A percentile compares a stretch with the other conserved stretches of the same genome.
phyloP scores from a whole-genome alignment of 2,797 vertebrate genomes.

The Morus bassanus region DNA sequence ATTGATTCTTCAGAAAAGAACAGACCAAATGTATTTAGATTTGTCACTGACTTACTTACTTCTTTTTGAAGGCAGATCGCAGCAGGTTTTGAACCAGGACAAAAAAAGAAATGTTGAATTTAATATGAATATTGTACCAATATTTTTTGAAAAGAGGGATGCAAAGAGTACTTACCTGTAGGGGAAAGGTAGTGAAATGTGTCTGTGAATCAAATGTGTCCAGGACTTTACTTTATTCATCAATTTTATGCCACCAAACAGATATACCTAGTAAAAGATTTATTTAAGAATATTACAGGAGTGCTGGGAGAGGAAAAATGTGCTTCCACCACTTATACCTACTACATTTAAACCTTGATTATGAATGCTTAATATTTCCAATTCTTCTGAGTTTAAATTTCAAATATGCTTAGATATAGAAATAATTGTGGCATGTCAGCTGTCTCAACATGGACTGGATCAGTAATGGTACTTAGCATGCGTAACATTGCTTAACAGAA shows the following conservation, averaged over 20 bases:
- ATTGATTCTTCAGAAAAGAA: conserved; percentile 25
- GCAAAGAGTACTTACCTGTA: background rate
- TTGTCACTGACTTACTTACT: background rate
- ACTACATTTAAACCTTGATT: conserved; percentile 34
- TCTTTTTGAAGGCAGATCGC: background rate
- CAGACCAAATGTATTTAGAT: background rate
- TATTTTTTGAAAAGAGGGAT: background rate
- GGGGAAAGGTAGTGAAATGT: background rate
- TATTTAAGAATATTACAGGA: background rate
- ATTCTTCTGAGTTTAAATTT: conserved; percentile 47
- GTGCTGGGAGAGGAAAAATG: background rate
- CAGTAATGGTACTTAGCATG: background rate
- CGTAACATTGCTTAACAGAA: background rate
- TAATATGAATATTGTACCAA: background rate
- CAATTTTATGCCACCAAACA: background rate
- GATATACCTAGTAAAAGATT: background rate
- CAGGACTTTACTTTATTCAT: background rate
- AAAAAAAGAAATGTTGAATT: background rate
- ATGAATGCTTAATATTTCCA: conserved; percentile 6
- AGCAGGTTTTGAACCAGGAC: background rate
- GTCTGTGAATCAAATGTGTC: background rate
- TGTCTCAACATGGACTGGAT: background rate
- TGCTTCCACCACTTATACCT: background rate
- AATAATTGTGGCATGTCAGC: background rate
- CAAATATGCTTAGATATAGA: conserved; percentile 1